These are phyloP conservation scores for Drosophila simulans DNA, from an alignment of 1,140 invertebrate species.

Conservation along the genomic window DNA sequence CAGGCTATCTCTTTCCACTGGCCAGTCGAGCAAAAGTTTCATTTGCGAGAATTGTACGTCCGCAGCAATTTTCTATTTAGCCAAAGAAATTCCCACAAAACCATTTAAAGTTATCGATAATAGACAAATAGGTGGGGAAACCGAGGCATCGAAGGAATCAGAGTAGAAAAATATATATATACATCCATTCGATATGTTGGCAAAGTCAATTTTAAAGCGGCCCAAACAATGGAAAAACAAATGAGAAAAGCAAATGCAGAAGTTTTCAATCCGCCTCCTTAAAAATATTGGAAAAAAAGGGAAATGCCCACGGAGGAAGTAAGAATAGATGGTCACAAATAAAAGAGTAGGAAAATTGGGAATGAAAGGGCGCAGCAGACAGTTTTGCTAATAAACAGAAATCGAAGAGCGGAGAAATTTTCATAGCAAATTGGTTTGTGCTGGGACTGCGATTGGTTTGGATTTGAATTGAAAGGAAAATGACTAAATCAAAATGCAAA, in stretches of 20 bases:
- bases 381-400: conserved; percentile 54
- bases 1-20: conserved; percentile 4
- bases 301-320: conserved; percentile 3
- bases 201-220: conserved; percentile 46
- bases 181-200: conserved; percentile 23
- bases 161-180: background rate
- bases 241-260: conserved; percentile 25
- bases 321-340: background rate
- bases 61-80: conserved; percentile 57
- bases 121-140: conserved; percentile 7
- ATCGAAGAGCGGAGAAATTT: conserved; percentile 30
- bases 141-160: background rate
- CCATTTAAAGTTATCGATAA: conserved; percentile 44
- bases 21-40: conserved; percentile 34
- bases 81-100: conserved; percentile 44
- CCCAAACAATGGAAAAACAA: conserved; percentile 39
- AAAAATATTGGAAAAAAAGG: conserved; percentile 1
- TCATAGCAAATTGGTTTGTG: conserved; percentile 41
- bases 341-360: conserved; percentile 1
- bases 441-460: conserved; percentile 31
- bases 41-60: conserved; percentile 34
- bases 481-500: conserved; percentile 35
- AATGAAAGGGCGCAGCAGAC: conserved; percentile 11
- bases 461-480: conserved; percentile 13
- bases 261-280: conserved; percentile 5